Evolutionary conservation across 2,113 vertebrate genomes (phyloP), one percentile per base, ranked within the genome.

Genomic region (Laterallus jamaicensis): DNA sequence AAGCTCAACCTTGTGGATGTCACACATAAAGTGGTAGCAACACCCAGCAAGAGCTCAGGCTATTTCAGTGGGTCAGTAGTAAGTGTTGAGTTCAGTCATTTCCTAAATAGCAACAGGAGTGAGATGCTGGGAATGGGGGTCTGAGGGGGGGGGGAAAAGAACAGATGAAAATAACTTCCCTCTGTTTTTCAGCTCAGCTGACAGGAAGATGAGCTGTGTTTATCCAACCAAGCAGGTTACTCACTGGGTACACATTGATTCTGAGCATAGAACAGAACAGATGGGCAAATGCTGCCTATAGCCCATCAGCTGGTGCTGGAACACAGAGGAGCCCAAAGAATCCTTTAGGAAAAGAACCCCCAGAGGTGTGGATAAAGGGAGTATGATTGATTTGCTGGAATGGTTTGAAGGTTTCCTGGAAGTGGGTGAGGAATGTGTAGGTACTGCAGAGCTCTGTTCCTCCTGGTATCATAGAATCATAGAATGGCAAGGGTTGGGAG

Each of bases 291-390:
- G 29, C 55, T 40, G 88, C 31, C 20, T 62, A 8, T 39, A 79
- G 49, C 64, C 64, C 35, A 56, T 64, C 44, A 66, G 82, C 92
- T 95, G 90, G 31, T 82, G 75, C 93, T 85, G 74, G 49, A 76
- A 86, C 75, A 77, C 0, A 32, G 26, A 73, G 59, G 73, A 50
- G 22, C 18, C 79, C 26, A 28, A 79, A 60, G 49, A 52, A 14
- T 29, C 12, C 2, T 37, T 29, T 15, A 31, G 29, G 29, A 17
- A 29, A 67, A 62, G 54, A 59, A 5, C 50, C 50, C 50, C 50
- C 22, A 22, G 17, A n/a, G 10, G 22, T 49, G 58, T 8, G 12
- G 85, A 4, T 77, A n/a, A 24, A 40, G 4, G n/a, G n/a, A 25
- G 12, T 55, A 22, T 2, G 28, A 14, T 25, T 49, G 74, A 17